Conservation (phyloP, 1,140 invertebrate genomes). For the Platorchestia sp. region DNA sequence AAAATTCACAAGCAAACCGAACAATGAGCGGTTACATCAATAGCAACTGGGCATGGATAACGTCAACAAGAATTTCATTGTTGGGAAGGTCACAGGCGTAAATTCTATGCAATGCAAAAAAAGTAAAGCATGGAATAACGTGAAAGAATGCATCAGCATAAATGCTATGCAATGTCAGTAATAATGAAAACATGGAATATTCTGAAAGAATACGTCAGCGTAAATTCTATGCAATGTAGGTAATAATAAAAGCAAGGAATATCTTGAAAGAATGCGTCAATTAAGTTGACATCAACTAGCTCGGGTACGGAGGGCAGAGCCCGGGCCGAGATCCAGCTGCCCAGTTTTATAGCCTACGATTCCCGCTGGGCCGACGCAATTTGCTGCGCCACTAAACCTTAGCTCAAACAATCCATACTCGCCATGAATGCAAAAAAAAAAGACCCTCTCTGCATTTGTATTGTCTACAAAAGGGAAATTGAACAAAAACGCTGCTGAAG, state of each 20-base stretch:
- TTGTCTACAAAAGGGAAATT: neutral
- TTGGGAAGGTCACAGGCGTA: neutral
- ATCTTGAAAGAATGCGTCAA: neutral
- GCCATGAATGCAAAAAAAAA: neutral
- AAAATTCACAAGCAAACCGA: neutral
- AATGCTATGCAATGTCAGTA: neutral
- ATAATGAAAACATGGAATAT: neutral
- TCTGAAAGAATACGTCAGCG: neutral
- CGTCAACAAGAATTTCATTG: neutral
- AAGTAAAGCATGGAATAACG: neutral
- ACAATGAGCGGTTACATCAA: neutral
- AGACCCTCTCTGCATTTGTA: neutral
- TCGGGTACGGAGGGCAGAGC: neutral
- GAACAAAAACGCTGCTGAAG: neutral
- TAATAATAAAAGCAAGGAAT: neutral
- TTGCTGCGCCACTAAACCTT: slow-evolving; percentile 6
- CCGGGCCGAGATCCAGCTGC: neutral
- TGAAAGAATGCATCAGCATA: neutral
- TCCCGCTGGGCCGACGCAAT: neutral
- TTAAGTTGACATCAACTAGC: neutral
- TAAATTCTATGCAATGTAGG: neutral
- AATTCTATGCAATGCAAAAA: neutral
- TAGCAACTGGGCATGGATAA: neutral
- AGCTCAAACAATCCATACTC: neutral
- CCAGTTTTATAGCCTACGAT: neutral